These are phyloP conservation scores for Danaus melanippus DNA, from an alignment of 1,140 invertebrate genomes.

Conservation along the genomic window DNA sequence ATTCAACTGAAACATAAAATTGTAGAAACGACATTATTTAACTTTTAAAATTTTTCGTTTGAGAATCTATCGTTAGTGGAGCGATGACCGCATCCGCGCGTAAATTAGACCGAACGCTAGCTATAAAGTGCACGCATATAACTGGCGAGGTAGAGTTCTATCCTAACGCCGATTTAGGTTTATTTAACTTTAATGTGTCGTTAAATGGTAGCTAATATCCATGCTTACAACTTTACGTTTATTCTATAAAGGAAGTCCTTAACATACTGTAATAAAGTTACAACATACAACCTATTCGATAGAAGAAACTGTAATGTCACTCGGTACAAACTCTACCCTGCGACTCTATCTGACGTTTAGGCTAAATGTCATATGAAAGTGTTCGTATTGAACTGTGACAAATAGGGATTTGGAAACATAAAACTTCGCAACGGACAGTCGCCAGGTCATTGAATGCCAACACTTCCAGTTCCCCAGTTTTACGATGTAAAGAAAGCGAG, in stretches of 20 bases:
- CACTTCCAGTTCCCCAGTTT: slow-evolving; percentile 5
- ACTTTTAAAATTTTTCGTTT: too few relatives aligned
- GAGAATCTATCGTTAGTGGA: too few relatives aligned
- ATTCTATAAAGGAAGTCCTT: slow-evolving; percentile 10
- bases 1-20: too few relatives aligned
- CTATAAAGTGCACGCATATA: slow-evolving; percentile 22
- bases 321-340: too few relatives aligned
- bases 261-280: slow-evolving; percentile 6
- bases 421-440: not conserved
- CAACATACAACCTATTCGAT: not conserved
- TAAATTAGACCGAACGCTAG: slow-evolving; percentile 10
- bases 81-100: not conserved
- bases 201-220: slow-evolving; percentile 23
- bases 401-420: too few relatives aligned
- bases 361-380: too few relatives aligned
- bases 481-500: slow-evolving; percentile 13
- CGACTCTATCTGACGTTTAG: too few relatives aligned
- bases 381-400: too few relatives aligned
- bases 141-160: slow-evolving; percentile 12
- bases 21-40: too few relatives aligned
- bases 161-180: slow-evolving; percentile 18
- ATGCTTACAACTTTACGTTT: slow-evolving; percentile 17
- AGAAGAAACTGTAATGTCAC: too few relatives aligned
- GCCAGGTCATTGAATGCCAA: slow-evolving; percentile 8
- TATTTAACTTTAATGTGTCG: slow-evolving; percentile 24